phyloP scores from a whole-genome alignment of 2,888 invertebrate genomes.

The Fragum fragum region DNA sequence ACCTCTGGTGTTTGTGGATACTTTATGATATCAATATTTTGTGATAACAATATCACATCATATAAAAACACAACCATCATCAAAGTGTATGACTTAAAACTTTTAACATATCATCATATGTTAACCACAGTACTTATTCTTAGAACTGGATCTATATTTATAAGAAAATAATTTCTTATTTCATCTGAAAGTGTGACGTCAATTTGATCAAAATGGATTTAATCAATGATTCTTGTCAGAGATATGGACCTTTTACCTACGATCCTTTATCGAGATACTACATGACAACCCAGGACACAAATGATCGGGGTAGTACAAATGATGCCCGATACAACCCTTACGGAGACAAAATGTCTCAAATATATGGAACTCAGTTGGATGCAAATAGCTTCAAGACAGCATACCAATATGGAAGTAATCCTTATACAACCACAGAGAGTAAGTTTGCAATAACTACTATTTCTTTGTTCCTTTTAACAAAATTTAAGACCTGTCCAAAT shows the following conservation, averaged over 20 bases:
- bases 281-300: conserved; percentile 6
- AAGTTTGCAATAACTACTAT: background rate
- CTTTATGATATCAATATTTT: background rate
- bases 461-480: background rate
- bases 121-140: background rate
- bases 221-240: conserved; percentile 34
- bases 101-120: background rate
- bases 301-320: conserved; percentile 1
- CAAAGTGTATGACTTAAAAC: too few relatives aligned
- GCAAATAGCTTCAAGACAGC: conserved; percentile 23
- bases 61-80: background rate
- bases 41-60: background rate
- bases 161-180: background rate
- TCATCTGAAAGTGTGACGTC: background rate
- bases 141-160: background rate
- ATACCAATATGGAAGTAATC: conserved; percentile 31
- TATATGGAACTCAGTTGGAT: conserved; percentile 41
- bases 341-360: conserved; percentile 18
- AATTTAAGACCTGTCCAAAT: too few relatives aligned
- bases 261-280: conserved; percentile 16
- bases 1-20: background rate
- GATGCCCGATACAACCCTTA: conserved; percentile 8
- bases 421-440: conserved; percentile 28
- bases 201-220: conserved; percentile 44
- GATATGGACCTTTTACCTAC: conserved; percentile 16